phyloP scores from a whole-genome alignment of 2,113 vertebrate genomes.

The Sturnus vulgaris region DNA sequence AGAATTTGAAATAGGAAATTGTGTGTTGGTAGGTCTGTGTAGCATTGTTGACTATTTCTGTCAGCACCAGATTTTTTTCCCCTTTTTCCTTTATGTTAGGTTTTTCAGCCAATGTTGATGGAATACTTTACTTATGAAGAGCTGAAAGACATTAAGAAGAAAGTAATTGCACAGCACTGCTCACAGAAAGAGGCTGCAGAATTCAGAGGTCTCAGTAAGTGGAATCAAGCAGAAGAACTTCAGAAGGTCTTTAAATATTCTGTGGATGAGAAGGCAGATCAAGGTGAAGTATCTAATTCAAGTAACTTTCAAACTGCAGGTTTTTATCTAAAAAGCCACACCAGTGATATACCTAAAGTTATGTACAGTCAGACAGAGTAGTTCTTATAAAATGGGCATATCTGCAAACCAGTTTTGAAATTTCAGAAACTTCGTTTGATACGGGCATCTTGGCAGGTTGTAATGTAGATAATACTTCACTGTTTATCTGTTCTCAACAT shows the following conservation, averaged over 20 bases:
- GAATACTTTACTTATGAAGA: slow-evolving; percentile 98
- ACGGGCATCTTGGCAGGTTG: not conserved
- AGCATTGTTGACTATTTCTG: not conserved
- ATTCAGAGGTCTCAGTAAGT: slow-evolving; percentile 85
- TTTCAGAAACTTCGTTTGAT: not conserved
- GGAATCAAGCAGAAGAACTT: slow-evolving; percentile 91
- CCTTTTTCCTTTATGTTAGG: slow-evolving; percentile 69
- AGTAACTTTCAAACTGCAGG: not conserved
- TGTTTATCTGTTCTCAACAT: not conserved
- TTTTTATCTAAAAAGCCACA: not conserved
- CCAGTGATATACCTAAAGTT: not conserved
- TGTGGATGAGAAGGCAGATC: slow-evolving; percentile 88
- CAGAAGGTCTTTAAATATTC: slow-evolving; percentile 93
- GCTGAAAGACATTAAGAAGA: slow-evolving; percentile 96
- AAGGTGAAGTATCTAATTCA: slow-evolving; percentile 76
- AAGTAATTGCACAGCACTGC: slow-evolving; percentile 94
- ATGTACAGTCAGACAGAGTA: not conserved
- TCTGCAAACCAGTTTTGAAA: not conserved
- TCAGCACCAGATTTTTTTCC: not conserved
- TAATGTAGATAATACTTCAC: not conserved
- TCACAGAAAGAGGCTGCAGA: slow-evolving; percentile 84
- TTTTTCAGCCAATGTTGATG: slow-evolving; percentile 99
- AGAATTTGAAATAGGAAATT: not conserved
- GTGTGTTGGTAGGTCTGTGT: not conserved
- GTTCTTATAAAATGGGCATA: not conserved